A percentile compares a stretch with the other conserved stretches of the same genome.
Conservation (phyloP, 2,797 vertebrate genomes). For the Lycodopsis pacificus region DNA sequence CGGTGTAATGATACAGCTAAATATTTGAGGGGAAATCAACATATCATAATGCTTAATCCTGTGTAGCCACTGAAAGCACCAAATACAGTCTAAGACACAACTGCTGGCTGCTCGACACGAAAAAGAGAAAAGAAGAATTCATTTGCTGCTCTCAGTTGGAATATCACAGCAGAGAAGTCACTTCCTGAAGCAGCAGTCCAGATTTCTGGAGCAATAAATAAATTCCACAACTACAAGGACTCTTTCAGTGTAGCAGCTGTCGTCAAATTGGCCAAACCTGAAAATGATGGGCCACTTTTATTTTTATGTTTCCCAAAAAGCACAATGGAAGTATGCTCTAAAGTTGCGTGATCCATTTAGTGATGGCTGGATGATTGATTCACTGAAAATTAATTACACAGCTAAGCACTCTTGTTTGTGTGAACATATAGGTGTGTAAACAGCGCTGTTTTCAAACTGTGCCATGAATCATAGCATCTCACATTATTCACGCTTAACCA, state of each 20-base stretch:
- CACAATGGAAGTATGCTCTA: background rate
- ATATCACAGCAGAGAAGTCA: background rate
- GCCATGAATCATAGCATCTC: background rate
- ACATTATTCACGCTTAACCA: slow-evolving; percentile 19
- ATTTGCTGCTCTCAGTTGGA: slow-evolving; percentile 4
- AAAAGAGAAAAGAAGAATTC: background rate
- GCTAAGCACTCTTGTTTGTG: background rate
- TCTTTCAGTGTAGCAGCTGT: background rate
- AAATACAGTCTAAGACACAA: background rate
- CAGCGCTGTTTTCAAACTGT: background rate
- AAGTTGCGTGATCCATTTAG: background rate
- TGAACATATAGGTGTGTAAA: background rate
- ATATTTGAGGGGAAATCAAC: background rate
- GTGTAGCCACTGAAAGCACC: background rate
- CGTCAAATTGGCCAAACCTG: slow-evolving; percentile 3
- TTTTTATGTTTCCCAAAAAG: background rate
- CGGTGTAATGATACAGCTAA: background rate
- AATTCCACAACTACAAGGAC: background rate
- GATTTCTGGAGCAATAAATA: background rate
- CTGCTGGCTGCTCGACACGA: background rate
- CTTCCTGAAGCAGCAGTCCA: background rate
- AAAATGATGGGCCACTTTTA: background rate
- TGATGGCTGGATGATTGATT: background rate
- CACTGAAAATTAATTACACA: background rate
- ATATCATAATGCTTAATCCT: background rate